phyloP scores from a whole-genome alignment of 1,140 invertebrate species.

The Achroia grisella region DNA sequence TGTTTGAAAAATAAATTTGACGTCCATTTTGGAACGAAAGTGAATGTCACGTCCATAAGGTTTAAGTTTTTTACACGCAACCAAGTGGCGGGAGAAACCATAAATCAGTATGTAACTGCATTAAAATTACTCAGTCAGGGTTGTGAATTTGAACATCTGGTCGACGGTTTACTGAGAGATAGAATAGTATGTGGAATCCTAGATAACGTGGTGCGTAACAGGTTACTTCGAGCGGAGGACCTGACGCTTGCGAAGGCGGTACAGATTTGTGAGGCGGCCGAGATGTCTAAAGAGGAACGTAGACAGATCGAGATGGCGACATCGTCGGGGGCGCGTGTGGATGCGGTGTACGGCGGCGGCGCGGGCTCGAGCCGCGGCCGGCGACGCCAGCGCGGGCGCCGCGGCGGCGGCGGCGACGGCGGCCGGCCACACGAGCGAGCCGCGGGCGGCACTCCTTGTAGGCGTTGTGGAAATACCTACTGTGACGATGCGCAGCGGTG shows the following conservation, averaged over 20 bases:
- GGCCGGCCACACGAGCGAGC: no score
- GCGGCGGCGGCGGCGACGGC: no score
- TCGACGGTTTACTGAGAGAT: slow-evolving; percentile 9
- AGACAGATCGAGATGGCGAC: background rate
- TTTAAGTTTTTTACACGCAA: slow-evolving; percentile 7
- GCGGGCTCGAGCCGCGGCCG: no score
- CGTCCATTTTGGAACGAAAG: no score
- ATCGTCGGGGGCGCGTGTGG: background rate
- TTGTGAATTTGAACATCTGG: slow-evolving; percentile 18
- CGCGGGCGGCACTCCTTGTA: no score
- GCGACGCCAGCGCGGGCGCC: no score
- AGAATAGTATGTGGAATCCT: slow-evolving; percentile 11
- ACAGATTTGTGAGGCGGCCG: background rate
- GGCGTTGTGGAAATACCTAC: no score
- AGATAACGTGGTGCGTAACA: slow-evolving; percentile 4
- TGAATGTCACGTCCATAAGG: no score
- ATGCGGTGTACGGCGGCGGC: no score
- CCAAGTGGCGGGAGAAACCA: slow-evolving; percentile 4
- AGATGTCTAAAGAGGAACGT: background rate
- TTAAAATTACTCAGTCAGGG: slow-evolving; percentile 8
- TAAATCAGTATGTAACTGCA: slow-evolving; percentile 12
- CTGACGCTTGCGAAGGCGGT: slow-evolving; percentile 3
- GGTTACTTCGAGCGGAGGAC: slow-evolving; percentile 10
- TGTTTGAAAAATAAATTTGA: no score
- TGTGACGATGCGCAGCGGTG: no score